phyloP scores from a whole-genome alignment of 2,113 vertebrate genomes.

The Grammomys dolichurus region DNA sequence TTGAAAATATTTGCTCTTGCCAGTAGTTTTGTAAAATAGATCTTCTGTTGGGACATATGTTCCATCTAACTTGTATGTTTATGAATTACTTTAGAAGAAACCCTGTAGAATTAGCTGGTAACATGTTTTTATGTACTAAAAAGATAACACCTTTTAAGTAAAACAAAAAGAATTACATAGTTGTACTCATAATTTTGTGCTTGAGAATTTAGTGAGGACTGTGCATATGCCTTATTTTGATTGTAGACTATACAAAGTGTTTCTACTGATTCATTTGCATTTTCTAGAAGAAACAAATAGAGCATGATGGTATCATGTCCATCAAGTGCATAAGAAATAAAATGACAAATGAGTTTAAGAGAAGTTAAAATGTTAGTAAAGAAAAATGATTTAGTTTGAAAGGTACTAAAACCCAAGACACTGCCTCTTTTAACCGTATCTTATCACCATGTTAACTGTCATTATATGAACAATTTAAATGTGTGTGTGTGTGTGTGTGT shows the following conservation, averaged over 20 bases:
- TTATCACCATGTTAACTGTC: not conserved
- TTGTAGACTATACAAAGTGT: slow-evolving; percentile 23
- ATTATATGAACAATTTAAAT: not conserved
- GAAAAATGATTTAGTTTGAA: not conserved
- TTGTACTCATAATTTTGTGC: not conserved
- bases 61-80: rapidly evolving
- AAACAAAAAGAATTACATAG: not conserved
- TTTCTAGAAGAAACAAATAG: not conserved
- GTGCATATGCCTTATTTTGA: not conserved
- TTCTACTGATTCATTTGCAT: not conserved
- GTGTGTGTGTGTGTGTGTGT: not conserved
- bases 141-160: not conserved
- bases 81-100: not conserved
- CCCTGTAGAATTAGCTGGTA: not conserved
- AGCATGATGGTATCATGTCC: not conserved
- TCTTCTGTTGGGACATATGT: not conserved
- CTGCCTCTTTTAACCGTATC: not conserved
- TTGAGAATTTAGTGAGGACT: not conserved
- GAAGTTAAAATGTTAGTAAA: not conserved
- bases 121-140: not conserved
- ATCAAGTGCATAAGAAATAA: not conserved
- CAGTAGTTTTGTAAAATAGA: not conserved
- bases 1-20: slow-evolving; percentile 27
- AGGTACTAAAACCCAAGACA: not conserved
- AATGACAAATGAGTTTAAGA: not conserved